These are phyloP conservation scores for Cephus runcator DNA, from an alignment of 2,888 invertebrate species.

Conservation along the genomic window DNA sequence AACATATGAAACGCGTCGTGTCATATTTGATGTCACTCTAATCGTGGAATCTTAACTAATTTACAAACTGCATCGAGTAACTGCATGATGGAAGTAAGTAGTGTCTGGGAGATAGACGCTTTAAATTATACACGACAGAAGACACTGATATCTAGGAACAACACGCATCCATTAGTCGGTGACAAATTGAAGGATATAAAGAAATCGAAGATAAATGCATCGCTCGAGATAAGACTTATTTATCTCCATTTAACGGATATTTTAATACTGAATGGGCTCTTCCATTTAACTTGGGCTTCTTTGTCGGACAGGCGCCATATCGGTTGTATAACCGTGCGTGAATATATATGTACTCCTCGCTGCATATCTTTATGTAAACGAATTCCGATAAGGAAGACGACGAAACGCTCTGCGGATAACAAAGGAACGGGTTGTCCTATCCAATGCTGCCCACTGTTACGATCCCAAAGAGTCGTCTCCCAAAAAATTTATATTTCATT, in stretches of 20 bases:
- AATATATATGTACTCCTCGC: background rate
- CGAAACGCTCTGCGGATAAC: slow-evolving; percentile 32
- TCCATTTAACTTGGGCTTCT: background rate
- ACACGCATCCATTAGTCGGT: background rate
- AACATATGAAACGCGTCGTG: background rate
- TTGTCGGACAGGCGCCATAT: background rate
- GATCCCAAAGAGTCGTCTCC: no score
- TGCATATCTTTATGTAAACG: slow-evolving; percentile 47
- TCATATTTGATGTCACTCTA: background rate
- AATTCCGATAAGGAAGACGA: slow-evolving; percentile 47
- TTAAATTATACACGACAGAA: background rate
- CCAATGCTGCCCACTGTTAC: background rate
- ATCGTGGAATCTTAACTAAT: background rate
- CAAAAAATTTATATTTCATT: no score
- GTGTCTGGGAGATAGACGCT: background rate
- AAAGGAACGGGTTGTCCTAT: slow-evolving; percentile 51
- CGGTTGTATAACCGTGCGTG: background rate
- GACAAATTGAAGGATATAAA: background rate
- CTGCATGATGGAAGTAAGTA: background rate
- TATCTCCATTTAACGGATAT: background rate
- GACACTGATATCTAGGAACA: background rate
- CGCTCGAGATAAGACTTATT: background rate
- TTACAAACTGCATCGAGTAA: no score
- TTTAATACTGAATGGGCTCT: background rate
- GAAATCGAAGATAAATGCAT: background rate